Conservation (phyloP, 2,113 vertebrate species). For the Forbesichthys agassizii region DNA sequence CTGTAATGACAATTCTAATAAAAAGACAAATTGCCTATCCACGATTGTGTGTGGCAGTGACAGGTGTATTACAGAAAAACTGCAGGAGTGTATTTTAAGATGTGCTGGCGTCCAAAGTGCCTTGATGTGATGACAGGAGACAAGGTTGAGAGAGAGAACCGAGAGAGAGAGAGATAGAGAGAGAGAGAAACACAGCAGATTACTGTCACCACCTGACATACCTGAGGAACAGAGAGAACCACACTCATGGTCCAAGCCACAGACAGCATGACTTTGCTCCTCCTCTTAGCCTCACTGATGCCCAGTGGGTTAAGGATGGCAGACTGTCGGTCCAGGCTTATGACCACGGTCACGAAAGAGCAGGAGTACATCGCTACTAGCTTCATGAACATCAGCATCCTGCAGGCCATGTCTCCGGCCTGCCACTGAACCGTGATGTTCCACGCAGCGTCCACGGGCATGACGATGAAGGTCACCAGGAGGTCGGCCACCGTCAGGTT, state of each 20-base stretch:
- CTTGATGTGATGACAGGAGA: neutral
- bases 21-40: no score
- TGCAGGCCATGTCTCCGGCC: slow-evolving; percentile 81
- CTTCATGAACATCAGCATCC: slow-evolving; percentile 86
- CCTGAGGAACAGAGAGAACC: slow-evolving; percentile 81
- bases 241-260: slow-evolving; percentile 82
- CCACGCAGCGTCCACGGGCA: slow-evolving; percentile 87
- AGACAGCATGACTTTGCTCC: slow-evolving; percentile 80
- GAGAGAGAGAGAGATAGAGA: neutral
- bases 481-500: slow-evolving; percentile 84
- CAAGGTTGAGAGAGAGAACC: neutral
- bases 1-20: no score
- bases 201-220: slow-evolving; percentile 43
- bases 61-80: neutral
- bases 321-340: slow-evolving; percentile 85
- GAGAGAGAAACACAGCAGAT: neutral
- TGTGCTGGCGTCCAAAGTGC: neutral
- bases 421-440: slow-evolving; percentile 88
- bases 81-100: neutral
- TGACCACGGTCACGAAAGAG: slow-evolving; percentile 84
- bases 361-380: slow-evolving; percentile 87
- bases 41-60: neutral
- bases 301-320: slow-evolving; percentile 84
- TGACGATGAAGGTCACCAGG: slow-evolving; percentile 83
- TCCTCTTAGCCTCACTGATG: slow-evolving; percentile 76